A percentile compares a stretch with the other conserved stretches of the same genome.
Evolutionary conservation across 2,113 vertebrate genomes (phyloP).

Genomic region (Microtus montanus): DNA sequence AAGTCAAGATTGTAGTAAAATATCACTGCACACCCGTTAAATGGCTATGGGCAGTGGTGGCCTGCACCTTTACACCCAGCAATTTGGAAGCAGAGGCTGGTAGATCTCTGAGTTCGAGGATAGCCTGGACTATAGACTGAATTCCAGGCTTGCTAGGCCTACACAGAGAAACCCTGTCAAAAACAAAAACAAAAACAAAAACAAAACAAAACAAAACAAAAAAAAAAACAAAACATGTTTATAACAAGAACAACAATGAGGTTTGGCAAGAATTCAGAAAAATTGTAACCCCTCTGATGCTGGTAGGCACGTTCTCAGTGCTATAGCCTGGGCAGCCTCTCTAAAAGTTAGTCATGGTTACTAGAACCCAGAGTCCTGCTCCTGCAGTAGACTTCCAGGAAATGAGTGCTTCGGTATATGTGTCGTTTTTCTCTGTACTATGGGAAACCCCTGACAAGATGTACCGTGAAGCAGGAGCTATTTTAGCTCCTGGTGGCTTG

Average conservation of each 20-base stretch:
- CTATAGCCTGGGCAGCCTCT: not conserved
- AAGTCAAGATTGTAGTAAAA: slow-evolving; percentile 2
- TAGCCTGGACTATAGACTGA: not conserved
- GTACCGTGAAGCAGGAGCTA: no score
- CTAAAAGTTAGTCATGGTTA: not conserved
- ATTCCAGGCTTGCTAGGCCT: not conserved
- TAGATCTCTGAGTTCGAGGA: not conserved
- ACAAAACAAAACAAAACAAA: not conserved
- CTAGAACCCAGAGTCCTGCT: not conserved
- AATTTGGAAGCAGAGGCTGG: not conserved
- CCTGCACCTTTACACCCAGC: not conserved
- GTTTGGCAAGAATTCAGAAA: not conserved
- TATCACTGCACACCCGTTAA: not conserved
- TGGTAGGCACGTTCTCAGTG: not conserved
- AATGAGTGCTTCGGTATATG: not conserved
- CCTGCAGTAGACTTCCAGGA: not conserved
- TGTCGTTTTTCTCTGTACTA: not conserved
- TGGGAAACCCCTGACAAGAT: not conserved
- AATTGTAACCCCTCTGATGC: not conserved
- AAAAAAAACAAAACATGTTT: not conserved
- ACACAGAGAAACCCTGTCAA: not conserved
- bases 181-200: no score
- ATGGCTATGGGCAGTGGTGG: not conserved
- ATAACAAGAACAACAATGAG: not conserved
- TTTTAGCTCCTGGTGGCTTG: not conserved